Evolutionary conservation across 2,113 vertebrate species (phyloP).

Genomic region (Tauraco erythrolophus): DNA sequence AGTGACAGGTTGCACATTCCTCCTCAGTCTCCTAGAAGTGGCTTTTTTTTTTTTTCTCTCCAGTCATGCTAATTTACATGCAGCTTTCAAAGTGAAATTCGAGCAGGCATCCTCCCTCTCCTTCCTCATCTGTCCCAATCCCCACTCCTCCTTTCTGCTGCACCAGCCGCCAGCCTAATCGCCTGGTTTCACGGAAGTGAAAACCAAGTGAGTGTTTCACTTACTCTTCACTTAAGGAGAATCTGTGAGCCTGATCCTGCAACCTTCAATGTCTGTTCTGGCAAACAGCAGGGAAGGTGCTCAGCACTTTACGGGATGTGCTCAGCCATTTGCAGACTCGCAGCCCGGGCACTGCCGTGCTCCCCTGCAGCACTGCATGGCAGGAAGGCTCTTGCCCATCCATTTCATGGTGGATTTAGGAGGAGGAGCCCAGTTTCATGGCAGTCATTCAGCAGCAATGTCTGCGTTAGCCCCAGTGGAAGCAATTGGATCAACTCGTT

Average conservation of each 20-base stretch:
- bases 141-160: not conserved
- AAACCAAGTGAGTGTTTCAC: not conserved
- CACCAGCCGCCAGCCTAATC: not conserved
- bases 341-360: not conserved
- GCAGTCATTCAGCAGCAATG: not conserved
- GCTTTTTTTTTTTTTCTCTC: not conserved
- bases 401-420: not conserved
- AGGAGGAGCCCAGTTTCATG: not conserved
- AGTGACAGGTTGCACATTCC: not conserved
- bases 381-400: not conserved
- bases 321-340: not conserved
- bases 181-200: not conserved
- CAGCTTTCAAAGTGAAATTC: not conserved
- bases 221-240: not conserved
- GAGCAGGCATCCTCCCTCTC: not conserved
- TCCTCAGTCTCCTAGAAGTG: not conserved
- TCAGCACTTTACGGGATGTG: not conserved
- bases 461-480: not conserved
- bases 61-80: not conserved
- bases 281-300: not conserved
- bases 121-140: not conserved
- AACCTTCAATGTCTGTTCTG: not conserved
- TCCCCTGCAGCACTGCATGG: not conserved
- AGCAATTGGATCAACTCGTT: conserved; percentile 11
- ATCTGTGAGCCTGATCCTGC: not conserved